Percentiles rank a stretch among this genome's conserved stretches.
Conservation (phyloP, 53 echinoderm and acorn worm species). For the Paracentrotus lividus region DNA sequence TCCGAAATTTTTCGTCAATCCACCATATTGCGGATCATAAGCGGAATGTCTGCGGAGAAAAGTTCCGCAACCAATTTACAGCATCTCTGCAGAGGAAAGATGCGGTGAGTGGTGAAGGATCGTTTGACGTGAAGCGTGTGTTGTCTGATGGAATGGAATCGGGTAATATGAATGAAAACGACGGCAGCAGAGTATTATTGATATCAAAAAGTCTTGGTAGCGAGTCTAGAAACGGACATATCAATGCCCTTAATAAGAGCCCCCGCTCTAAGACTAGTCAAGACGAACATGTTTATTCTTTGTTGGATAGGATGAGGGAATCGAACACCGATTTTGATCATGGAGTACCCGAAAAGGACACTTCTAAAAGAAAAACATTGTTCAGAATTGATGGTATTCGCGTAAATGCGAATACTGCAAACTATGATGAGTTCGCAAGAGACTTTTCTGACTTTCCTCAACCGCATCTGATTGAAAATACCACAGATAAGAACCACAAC, state of each 20-base stretch:
- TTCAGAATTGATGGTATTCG: neutral
- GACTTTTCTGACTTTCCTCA: constrained; percentile 36
- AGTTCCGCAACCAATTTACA: neutral
- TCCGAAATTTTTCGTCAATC: constrained; percentile 63
- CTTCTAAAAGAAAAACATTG: neutral
- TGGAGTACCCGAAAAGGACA: neutral
- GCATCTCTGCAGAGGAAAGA: neutral
- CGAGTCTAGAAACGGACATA: neutral
- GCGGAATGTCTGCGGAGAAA: constrained; percentile 13
- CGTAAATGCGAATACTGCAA: neutral
- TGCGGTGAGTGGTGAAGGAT: no score
- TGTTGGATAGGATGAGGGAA: neutral
- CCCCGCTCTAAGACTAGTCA: neutral
- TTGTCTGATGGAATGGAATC: neutral
- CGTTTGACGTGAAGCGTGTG: constrained; percentile 41
- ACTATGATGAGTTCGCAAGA: constrained; percentile 5
- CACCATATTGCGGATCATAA: constrained; percentile 63
- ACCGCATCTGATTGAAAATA: neutral
- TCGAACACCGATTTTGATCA: neutral
- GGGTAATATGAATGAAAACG: neutral
- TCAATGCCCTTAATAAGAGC: neutral
- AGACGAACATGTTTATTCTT: neutral
- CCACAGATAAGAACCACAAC: neutral
- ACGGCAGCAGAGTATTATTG: neutral
- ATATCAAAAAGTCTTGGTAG: constrained; percentile 31